phyloP scores from a whole-genome alignment of 2,888 invertebrate genomes.

The Altica lythri region DNA sequence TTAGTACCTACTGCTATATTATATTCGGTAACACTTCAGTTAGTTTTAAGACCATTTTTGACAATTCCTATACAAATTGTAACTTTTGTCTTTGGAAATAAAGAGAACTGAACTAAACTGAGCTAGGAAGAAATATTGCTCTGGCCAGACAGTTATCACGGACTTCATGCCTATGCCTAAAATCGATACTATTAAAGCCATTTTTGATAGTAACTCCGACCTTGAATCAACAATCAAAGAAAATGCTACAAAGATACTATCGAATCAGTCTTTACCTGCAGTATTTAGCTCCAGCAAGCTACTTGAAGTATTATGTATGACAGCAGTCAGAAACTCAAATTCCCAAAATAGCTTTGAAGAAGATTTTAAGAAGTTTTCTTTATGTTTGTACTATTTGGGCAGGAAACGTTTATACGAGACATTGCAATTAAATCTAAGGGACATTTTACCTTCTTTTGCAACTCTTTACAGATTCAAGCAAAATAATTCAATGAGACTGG shows the following conservation, averaged over 20 bases:
- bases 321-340: conserved; percentile 4
- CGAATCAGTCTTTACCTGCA: neutral
- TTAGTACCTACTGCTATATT: no score
- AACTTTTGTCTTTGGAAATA: no score
- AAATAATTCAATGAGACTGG: conserved; percentile 9
- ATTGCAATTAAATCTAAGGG: conserved; percentile 27
- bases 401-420: conserved; percentile 33
- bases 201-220: no score
- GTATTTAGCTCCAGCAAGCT: neutral
- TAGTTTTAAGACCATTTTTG: no score
- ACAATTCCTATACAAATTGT: no score
- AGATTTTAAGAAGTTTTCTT: conserved; percentile 29
- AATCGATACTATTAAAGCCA: no score
- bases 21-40: no score
- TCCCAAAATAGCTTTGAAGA: neutral
- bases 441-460: conserved; percentile 28
- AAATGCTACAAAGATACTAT: neutral
- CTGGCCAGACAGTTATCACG: no score
- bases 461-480: conserved; percentile 25
- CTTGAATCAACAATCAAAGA: no score
- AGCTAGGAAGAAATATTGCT: no score
- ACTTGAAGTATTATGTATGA: conserved; percentile 1
- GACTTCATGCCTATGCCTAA: no score
- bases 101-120: no score
- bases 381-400: conserved; percentile 30